Evolutionary conservation across 2,888 invertebrate species (phyloP), one percentile per base, ranked within the genome.

Genomic region (Drosophila borealis): DNA sequence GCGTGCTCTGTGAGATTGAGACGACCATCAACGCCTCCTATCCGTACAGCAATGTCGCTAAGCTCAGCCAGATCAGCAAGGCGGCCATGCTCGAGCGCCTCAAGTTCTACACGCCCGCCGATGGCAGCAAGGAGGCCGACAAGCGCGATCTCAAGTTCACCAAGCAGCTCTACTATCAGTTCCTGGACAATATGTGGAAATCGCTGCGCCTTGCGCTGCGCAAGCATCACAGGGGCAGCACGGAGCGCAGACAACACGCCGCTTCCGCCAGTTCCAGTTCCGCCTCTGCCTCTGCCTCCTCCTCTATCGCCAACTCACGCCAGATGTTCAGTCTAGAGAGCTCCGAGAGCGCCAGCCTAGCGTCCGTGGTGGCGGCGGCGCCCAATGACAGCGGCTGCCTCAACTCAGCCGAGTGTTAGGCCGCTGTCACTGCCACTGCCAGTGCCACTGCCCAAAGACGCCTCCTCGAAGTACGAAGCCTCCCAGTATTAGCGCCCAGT

Each of bases 1-100:
- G 73, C 1, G 63, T 92, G 14, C 81, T 92, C 9, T 92, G 92
- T 61, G 90, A 91, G 54, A 81, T 92, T 50, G 92, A 92, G 84
- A 82, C 82, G 1, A 85, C 91, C 48, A 91, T 92, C 74, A 92
- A 91, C 42, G 68, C 75, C 2, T 87, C 90, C 4, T 80, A 81
- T 14, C 81, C 89, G 9, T 54, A 80, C 8, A 70, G 57, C 33
- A 74, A 72, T 17, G 74, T 59, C 5, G 68, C 61, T 17, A 90
- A 88, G 49, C 64, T 91, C 14, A 73, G 51, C 3, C 70, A 69
- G 4, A 56, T 85, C 3, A 80, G 78, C 44, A 67, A 69, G 3
- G 72, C 51, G 0, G 70, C 60, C 2, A 90, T 87, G 83, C 37
- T 19, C 53, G 73, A 76, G 2, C 77, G 76, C 0, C 71, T 91